Evolutionary conservation across 1,140 invertebrate genomes (phyloP), one percentile per base, ranked within the genome.

Genomic region (Aphelinus certus): DNA sequence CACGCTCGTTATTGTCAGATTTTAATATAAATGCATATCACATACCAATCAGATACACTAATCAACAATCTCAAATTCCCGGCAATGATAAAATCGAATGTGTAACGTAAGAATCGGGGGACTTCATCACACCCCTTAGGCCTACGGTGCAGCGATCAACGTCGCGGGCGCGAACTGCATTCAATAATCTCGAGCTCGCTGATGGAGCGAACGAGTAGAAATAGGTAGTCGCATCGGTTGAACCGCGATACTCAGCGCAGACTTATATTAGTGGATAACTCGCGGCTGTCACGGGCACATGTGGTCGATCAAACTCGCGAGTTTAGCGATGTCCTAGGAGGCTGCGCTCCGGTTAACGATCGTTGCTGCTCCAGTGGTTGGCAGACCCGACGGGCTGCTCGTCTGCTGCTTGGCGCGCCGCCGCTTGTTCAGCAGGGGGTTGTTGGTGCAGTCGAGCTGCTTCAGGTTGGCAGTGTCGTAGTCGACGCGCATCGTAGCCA

Each of bases 401-500:
- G 64, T 73, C 1, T 78, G 69, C 47, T 84, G 83, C 55, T 84
- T 85, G 6, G 85, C 85, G n/a, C 82, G 83, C 77, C 85, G 79
- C 67, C 97, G 90, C 87, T 98, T 98, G 83, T 95, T 96, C 5
- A 98, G 87, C 55, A 98, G 87, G 4, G 95, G 91, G 88, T 98
- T 98, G 83, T 97, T 97, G 26, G 95, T 95, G 79, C 95, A 93
- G 75, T 96, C 95, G 71, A 98, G 85, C 56, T 94, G 92, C 88
- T 98, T 85, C 26, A 85, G 76, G 82, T 78, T 81, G 88, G 91
- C 88, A 92, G 93, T 83, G 85, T 98, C 97, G 83, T 97, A 97
- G 83, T 98, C 96, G 1, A 98, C 95, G 68, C 98, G 89, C 97
- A 99, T 99, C 67, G 96, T 97, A 53, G 97, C 96, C 56, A 99